A percentile compares a stretch with the other conserved stretches of the same genome.
Conservation (phyloP, 2,797 vertebrate species). For the Sphenodon punctatus region DNA sequence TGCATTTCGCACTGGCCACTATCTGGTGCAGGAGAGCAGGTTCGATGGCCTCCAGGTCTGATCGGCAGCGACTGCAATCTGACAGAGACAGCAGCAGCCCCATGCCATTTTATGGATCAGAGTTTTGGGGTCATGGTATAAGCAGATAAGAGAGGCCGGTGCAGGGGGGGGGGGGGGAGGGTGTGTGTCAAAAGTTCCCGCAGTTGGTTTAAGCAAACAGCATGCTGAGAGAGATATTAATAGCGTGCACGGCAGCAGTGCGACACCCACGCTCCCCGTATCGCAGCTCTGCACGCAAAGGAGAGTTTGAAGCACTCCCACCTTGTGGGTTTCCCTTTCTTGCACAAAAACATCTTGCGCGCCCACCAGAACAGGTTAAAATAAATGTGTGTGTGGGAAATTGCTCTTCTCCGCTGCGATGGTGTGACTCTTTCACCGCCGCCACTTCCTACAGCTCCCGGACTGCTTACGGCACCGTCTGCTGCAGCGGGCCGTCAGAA, state of each 20-base stretch:
- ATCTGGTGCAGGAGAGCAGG: neutral
- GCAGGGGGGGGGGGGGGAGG: neutral
- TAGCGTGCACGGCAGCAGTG: neutral
- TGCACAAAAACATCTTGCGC: too few species aligned
- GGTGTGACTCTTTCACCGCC: too few species aligned
- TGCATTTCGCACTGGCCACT: too few species aligned
- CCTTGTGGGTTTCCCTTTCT: too few species aligned
- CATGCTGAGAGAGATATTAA: neutral
- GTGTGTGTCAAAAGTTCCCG: neutral
- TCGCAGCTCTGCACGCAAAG: too few species aligned
- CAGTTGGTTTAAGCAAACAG: neutral
- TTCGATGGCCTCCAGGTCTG: too few species aligned
- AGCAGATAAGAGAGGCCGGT: neutral
- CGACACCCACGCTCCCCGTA: neutral
- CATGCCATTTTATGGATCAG: neutral
- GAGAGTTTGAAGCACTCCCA: too few species aligned
- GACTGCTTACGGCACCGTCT: neutral
- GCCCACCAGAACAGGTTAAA: too few species aligned
- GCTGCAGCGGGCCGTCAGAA: neutral
- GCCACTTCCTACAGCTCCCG: too few species aligned
- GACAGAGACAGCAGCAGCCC: neutral
- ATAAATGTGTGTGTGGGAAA: too few species aligned
- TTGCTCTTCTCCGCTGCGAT: too few species aligned
- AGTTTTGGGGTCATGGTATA: neutral
- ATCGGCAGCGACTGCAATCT: too few species aligned